Evolutionary conservation across 2,797 vertebrate species (phyloP).

Genomic region (Caiman crocodilus): DNA sequence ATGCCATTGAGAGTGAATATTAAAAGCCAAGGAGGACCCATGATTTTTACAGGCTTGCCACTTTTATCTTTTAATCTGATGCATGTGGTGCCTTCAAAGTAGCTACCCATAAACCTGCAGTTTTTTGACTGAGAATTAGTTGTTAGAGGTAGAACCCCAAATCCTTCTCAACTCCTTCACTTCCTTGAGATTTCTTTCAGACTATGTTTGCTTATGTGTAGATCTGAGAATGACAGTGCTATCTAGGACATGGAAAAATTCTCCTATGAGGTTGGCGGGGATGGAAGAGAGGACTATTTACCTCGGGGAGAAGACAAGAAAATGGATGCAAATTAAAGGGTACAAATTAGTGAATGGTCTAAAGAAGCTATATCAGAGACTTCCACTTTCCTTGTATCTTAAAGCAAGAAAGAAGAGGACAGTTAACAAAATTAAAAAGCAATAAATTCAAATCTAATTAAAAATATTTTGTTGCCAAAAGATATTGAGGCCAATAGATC

Average conservation of each 20-base stretch:
- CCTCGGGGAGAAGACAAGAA: conserved; percentile 34
- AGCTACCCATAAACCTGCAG: rapidly evolving
- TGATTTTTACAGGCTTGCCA: not conserved
- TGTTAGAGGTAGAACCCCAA: not conserved
- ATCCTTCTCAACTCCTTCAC: not conserved
- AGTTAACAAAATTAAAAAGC: conserved; percentile 54
- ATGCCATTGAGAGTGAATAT: conserved; percentile 10
- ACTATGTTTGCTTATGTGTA: not conserved
- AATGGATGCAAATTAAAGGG: conserved; percentile 42
- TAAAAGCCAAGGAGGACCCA: not conserved
- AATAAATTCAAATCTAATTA: conserved; percentile 50
- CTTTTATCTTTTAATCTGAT: not conserved
- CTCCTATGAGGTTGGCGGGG: not conserved
- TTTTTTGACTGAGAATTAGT: not conserved
- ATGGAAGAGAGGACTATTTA: conserved; percentile 30
- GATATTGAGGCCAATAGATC: not conserved
- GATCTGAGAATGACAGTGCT: not conserved
- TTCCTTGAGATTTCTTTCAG: not conserved
- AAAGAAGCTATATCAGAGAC: conserved; percentile 61
- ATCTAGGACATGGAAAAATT: not conserved
- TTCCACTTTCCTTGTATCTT: conserved; percentile 13
- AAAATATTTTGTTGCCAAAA: not conserved
- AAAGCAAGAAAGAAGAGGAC: conserved; percentile 24
- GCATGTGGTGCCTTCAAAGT: not conserved
- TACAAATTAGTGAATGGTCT: conserved; percentile 17